A percentile compares a stretch with the other conserved stretches of the same genome.
Evolutionary conservation across 1,140 invertebrate species (phyloP).

Genomic region (Phthorimaea operculella): DNA sequence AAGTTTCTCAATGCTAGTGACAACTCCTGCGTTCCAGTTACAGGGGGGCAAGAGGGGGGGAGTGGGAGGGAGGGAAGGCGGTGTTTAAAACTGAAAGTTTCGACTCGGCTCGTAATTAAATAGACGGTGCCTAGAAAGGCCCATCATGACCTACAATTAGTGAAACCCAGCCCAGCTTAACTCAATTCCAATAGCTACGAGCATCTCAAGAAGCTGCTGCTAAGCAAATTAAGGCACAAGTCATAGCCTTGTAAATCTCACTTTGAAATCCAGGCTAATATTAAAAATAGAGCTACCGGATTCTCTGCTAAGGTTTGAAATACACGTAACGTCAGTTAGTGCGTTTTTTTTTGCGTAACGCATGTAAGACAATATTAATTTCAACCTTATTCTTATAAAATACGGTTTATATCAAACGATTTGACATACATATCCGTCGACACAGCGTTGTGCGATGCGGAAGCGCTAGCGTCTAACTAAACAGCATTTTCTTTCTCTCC

Average conservation of each 20-base stretch:
- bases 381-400: too few species aligned
- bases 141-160: conserved; percentile 28
- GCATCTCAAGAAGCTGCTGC: neutral
- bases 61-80: conserved; percentile 5
- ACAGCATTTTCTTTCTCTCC: too few species aligned
- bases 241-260: neutral
- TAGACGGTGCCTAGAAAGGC: conserved; percentile 19
- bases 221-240: neutral
- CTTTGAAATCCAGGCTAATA: neutral
- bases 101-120: conserved; percentile 30
- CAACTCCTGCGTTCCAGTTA: conserved; percentile 13
- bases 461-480: too few species aligned
- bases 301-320: too few species aligned
- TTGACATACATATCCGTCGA: too few species aligned
- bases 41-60: conserved; percentile 6
- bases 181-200: neutral
- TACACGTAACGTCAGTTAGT: too few species aligned
- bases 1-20: conserved; percentile 13
- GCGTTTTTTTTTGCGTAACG: too few species aligned
- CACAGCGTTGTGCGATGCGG: too few species aligned
- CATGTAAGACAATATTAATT: too few species aligned
- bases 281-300: conserved; percentile 11
- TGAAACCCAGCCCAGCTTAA: conserved; percentile 10
- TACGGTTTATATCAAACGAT: too few species aligned
- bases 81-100: conserved; percentile 28